These are phyloP conservation scores for Cantharis flavilabris DNA, from an alignment of 2,888 invertebrate genomes.

Conservation along the genomic window DNA sequence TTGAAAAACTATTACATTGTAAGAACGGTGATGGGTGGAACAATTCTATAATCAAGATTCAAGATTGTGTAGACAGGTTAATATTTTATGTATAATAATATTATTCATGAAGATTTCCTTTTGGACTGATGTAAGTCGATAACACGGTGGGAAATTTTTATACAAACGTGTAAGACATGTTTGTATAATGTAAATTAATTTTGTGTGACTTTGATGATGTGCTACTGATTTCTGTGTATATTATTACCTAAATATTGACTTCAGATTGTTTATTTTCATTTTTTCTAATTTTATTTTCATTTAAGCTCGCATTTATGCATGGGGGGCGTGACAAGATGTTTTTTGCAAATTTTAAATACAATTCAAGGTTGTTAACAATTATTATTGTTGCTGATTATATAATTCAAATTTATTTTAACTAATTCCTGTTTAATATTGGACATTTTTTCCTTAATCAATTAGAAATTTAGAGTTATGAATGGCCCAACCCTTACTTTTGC, in stretches of 20 bases:
- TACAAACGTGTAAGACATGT: not conserved
- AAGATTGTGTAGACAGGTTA: not conserved
- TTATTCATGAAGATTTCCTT: not conserved
- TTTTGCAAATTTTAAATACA: not conserved
- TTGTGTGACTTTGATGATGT: not conserved
- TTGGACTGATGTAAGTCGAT: not conserved
- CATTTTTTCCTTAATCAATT: constrained; percentile 18
- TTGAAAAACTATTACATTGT: not conserved
- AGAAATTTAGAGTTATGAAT: constrained; percentile 8
- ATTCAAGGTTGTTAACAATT: not conserved
- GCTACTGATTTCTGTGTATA: not conserved
- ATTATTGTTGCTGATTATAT: not conserved
- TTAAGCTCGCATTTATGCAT: not conserved
- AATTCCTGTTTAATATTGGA: not conserved
- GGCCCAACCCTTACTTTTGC: constrained; percentile 21
- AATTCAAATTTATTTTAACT: not conserved
- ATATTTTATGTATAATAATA: not conserved
- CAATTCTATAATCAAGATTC: not conserved
- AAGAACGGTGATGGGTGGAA: not conserved
- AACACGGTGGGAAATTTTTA: not conserved
- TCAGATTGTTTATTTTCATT: not conserved
- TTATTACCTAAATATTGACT: not conserved
- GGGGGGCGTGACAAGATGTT: not conserved
- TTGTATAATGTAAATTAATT: not conserved
- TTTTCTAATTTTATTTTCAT: not conserved